A percentile compares a stretch with the other conserved stretches of the same genome.
These are phyloP conservation scores for Drusus annulatus DNA, from an alignment of 1,140 invertebrate species.

Conservation along the genomic window DNA sequence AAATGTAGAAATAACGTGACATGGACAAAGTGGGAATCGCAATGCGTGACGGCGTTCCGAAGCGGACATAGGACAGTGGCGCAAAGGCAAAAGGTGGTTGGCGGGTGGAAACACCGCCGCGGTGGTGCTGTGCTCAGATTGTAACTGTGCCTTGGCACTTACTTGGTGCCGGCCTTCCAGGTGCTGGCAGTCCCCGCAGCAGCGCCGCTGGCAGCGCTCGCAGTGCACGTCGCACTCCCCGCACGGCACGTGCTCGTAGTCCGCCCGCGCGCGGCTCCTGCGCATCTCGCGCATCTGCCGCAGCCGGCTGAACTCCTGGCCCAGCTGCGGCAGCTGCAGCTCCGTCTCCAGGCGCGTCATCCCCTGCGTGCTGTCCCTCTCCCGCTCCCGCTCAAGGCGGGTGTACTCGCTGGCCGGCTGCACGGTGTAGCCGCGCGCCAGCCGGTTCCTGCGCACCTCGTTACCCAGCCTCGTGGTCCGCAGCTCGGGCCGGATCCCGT, in stretches of 20 bases:
- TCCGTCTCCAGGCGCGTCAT: slow-evolving; percentile 40
- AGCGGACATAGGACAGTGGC: slow-evolving; percentile 29
- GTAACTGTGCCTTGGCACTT: slow-evolving; percentile 34
- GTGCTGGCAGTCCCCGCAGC: slow-evolving; percentile 55
- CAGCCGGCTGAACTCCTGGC: slow-evolving; percentile 48
- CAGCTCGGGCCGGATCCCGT: background rate
- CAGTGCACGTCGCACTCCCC: slow-evolving; percentile 64
- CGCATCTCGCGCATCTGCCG: slow-evolving; percentile 33
- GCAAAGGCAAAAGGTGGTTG: slow-evolving; percentile 16
- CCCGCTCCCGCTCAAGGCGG: background rate
- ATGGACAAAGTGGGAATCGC: background rate
- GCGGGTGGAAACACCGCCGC: background rate
- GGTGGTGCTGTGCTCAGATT: background rate
- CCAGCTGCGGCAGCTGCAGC: slow-evolving; percentile 59
- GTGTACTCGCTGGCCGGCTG: slow-evolving; percentile 11
- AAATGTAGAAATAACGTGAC: no score
- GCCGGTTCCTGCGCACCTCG: background rate
- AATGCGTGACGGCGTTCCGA: slow-evolving; percentile 16
- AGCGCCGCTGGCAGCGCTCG: slow-evolving; percentile 54
- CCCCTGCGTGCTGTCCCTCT: background rate
- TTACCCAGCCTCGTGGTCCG: background rate
- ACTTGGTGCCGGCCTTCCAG: slow-evolving; percentile 47
- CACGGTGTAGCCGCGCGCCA: slow-evolving; percentile 8
- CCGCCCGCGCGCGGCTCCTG: background rate
- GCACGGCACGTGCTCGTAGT: slow-evolving; percentile 66